These are phyloP conservation scores for Perodicticus potto DNA, from an alignment of 2,797 vertebrate genomes.

Conservation along the genomic window DNA sequence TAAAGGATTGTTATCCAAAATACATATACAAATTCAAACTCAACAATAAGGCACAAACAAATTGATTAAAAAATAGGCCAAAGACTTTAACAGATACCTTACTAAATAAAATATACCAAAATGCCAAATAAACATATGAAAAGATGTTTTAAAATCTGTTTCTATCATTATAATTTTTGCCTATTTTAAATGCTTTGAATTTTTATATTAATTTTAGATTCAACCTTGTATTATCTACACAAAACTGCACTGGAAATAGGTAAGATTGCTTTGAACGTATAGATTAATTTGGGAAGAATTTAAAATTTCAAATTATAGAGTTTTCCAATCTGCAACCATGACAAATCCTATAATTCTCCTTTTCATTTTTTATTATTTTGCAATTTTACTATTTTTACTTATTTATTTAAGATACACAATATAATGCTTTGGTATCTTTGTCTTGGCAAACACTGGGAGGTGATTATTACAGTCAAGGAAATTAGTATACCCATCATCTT, in stretches of 20 bases:
- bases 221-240: background rate
- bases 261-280: background rate
- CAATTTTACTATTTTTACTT: background rate
- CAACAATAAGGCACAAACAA: background rate
- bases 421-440: background rate
- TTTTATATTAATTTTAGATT: slow-evolving; percentile 1
- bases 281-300: background rate
- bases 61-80: background rate
- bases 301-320: background rate
- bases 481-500: background rate
- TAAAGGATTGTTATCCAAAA: background rate
- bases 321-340: background rate
- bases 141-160: background rate
- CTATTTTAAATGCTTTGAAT: background rate
- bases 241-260: background rate
- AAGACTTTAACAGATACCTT: background rate
- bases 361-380: too few species aligned
- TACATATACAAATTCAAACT: background rate
- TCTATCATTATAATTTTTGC: background rate
- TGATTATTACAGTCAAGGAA: background rate
- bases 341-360: background rate
- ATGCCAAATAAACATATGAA: background rate
- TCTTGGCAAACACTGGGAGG: background rate
- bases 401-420: background rate
- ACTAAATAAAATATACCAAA: background rate